These are phyloP conservation scores for Lethenteron reissneri DNA, from an alignment of 2,113 vertebrate genomes.

Conservation along the genomic window DNA sequence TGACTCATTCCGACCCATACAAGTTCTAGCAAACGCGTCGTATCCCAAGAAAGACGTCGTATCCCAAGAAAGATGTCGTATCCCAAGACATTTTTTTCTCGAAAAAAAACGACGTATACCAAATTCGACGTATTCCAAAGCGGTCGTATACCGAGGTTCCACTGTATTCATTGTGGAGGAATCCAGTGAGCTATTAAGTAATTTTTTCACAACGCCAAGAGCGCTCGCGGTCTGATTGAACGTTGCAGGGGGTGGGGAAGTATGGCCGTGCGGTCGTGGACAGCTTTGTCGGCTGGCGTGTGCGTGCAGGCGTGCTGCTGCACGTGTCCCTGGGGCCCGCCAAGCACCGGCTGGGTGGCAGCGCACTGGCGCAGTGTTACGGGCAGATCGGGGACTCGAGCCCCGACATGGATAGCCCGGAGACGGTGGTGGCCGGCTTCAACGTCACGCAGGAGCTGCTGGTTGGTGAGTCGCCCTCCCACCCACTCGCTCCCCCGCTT, in stretches of 20 bases:
- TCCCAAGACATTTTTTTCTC: no score
- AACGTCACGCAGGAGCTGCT: slow-evolving; percentile 43
- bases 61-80: no score
- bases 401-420: slow-evolving; percentile 45
- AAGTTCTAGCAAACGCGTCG: no score
- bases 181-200: no score
- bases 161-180: no score
- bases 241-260: background rate
- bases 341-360: slow-evolving; percentile 44
- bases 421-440: slow-evolving; percentile 35
- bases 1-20: no score
- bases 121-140: no score
- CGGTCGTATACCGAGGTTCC: no score
- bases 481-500: background rate
- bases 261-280: background rate
- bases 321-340: slow-evolving; percentile 41
- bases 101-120: no score
- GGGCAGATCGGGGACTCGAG: slow-evolving; percentile 47
- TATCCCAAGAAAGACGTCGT: no score
- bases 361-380: slow-evolving; percentile 61
- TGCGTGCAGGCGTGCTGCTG: slow-evolving; percentile 32
- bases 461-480: slow-evolving; percentile 20
- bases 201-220: background rate
- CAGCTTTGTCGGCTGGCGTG: background rate
- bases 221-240: background rate